phyloP scores from a whole-genome alignment of 2,888 invertebrate genomes.

The Entomobrya proxima region DNA sequence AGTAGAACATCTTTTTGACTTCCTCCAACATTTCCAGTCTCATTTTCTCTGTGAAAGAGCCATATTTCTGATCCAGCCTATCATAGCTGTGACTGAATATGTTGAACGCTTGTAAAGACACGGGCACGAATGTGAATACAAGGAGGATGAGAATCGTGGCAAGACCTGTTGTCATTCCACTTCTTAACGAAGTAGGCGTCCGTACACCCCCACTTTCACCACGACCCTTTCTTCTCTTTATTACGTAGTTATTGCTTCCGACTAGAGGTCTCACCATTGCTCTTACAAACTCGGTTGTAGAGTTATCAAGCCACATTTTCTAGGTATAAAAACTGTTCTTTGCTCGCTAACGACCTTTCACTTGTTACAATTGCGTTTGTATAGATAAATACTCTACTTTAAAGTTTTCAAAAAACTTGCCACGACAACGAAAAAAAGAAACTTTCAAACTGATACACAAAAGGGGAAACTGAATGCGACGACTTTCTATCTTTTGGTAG shows the following conservation, averaged over 20 bases:
- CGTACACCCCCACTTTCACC: neutral
- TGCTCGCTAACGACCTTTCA: neutral
- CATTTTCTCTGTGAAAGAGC: constrained; percentile 77
- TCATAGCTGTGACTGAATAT: constrained; percentile 76
- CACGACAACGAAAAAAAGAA: neutral
- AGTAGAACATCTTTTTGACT: constrained; percentile 80
- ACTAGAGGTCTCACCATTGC: constrained; percentile 54
- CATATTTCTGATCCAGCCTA: constrained; percentile 77
- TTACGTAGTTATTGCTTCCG: constrained; percentile 63
- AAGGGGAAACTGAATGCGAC: neutral
- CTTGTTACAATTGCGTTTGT: neutral
- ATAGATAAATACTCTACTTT: neutral
- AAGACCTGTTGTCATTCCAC: constrained; percentile 28
- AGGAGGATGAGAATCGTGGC: constrained; percentile 59
- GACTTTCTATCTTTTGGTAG: neutral
- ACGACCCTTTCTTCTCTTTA: constrained; percentile 38
- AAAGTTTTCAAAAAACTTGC: neutral
- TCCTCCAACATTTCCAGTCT: constrained; percentile 77
- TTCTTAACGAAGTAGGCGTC: neutral
- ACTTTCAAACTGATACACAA: neutral
- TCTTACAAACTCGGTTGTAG: constrained; percentile 27
- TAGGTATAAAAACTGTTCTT: neutral
- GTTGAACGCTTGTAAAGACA: constrained; percentile 74
- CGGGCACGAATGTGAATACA: constrained; percentile 70
- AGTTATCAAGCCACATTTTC: constrained; percentile 52